These are phyloP conservation scores for Irena cyanogastra DNA, from an alignment of 2,113 vertebrate species.

Conservation along the genomic window DNA sequence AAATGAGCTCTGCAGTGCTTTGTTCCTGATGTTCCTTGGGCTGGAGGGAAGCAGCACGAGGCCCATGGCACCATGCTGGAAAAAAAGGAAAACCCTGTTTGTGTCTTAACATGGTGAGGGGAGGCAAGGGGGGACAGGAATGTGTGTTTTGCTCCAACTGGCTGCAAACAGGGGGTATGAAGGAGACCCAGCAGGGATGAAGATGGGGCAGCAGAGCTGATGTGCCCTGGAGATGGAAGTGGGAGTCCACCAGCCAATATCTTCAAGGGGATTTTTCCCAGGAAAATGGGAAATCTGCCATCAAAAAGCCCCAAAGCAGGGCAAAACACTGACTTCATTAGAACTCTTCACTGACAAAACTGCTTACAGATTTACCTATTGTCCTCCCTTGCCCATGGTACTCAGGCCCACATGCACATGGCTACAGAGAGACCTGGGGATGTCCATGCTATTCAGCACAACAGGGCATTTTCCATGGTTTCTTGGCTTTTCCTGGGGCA, in stretches of 20 bases:
- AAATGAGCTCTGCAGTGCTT: not conserved
- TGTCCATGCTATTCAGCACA: accelerated
- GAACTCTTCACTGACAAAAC: not conserved
- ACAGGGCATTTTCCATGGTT: not conserved
- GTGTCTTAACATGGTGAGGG: not conserved
- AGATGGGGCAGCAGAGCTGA: not conserved
- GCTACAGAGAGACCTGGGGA: accelerated
- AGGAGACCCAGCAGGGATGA: not conserved
- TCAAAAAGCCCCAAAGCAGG: not conserved
- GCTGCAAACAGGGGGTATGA: not conserved
- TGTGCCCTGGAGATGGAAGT: not conserved
- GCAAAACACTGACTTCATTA: not conserved
- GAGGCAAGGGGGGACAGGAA: not conserved
- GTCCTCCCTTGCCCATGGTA: not conserved
- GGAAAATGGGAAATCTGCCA: not conserved
- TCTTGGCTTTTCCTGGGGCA: not conserved
- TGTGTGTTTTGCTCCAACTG: not conserved
- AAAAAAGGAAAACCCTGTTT: not conserved
- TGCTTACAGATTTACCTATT: not conserved
- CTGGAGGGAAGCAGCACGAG: not conserved
- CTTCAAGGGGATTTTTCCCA: not conserved
- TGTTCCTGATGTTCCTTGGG: not conserved
- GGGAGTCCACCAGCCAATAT: accelerated
- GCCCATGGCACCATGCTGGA: accelerated
- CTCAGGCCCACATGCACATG: not conserved